Conservation (phyloP, 2,113 vertebrate genomes). For the Etheostoma spectabile region DNA sequence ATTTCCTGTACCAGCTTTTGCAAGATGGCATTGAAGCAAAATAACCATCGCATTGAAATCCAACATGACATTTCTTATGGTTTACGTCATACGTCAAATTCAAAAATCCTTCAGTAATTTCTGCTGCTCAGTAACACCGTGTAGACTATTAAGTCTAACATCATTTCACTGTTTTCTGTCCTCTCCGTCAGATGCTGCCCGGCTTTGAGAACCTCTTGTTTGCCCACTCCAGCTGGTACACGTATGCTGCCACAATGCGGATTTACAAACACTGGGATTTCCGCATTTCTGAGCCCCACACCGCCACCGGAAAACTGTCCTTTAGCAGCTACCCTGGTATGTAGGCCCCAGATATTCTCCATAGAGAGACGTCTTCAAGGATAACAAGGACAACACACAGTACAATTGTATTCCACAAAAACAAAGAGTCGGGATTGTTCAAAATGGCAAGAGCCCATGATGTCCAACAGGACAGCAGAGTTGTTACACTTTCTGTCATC, state of each 20-base stretch:
- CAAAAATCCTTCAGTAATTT: neutral
- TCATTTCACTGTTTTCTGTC: neutral
- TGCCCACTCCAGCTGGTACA: slow-evolving; percentile 96
- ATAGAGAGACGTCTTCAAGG: neutral
- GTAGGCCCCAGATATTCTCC: neutral
- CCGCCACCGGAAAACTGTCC: slow-evolving; percentile 86
- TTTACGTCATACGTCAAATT: neutral
- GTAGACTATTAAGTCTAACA: neutral
- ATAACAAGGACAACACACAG: neutral
- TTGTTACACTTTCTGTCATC: neutral
- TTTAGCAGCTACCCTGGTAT: slow-evolving; percentile 97
- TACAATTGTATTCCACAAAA: neutral
- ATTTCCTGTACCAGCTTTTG: neutral
- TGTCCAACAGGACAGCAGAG: neutral
- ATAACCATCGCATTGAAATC: neutral
- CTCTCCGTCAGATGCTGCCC: slow-evolving; percentile 87
- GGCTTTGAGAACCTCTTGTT: slow-evolving; percentile 94
- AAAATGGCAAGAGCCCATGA: neutral
- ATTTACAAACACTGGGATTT: slow-evolving; percentile 97
- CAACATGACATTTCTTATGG: neutral
- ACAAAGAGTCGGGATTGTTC: neutral
- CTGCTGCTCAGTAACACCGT: neutral
- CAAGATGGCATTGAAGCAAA: neutral
- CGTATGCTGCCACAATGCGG: slow-evolving; percentile 90
- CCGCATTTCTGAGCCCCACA: slow-evolving; percentile 82